phyloP scores from a whole-genome alignment of 2,797 vertebrate species.

The Salmo trutta region DNA sequence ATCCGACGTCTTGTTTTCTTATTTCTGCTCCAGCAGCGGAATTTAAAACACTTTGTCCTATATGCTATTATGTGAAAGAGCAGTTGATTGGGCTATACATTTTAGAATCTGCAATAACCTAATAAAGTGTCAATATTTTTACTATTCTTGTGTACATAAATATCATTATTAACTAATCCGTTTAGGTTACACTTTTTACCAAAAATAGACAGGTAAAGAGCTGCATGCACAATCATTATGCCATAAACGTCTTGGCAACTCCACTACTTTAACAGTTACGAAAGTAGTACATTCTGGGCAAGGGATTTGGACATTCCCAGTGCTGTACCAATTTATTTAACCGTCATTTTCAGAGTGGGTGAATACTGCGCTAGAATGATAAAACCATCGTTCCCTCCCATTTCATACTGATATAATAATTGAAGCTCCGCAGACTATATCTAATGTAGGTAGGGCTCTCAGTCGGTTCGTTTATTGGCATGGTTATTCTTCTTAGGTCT shows the following conservation, averaged over 20 bases:
- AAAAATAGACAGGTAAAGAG: background rate
- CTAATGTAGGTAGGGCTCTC: conserved; percentile 33
- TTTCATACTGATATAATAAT: conserved; percentile 30
- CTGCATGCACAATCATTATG: background rate
- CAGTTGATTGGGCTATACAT: background rate
- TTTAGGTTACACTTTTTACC: background rate
- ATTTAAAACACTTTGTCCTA: background rate
- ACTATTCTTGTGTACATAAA: background rate
- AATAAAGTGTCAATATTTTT: too few relatives aligned
- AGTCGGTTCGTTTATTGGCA: conserved; percentile 35
- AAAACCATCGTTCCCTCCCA: conserved; percentile 30
- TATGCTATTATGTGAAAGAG: too few relatives aligned
- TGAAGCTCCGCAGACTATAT: conserved; percentile 24
- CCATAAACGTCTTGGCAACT: background rate
- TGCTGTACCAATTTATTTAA: background rate
- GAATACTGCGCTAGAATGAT: background rate
- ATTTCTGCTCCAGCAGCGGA: background rate
- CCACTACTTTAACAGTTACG: background rate
- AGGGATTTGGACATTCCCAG: background rate
- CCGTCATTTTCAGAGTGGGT: background rate
- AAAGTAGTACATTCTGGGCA: background rate
- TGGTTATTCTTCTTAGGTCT: conserved; percentile 21
- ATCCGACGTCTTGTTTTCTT: background rate
- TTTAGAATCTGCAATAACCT: background rate
- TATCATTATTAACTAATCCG: background rate